Conservation (phyloP, 2,888 invertebrate genomes). For the Kryphioiulus occultus region DNA sequence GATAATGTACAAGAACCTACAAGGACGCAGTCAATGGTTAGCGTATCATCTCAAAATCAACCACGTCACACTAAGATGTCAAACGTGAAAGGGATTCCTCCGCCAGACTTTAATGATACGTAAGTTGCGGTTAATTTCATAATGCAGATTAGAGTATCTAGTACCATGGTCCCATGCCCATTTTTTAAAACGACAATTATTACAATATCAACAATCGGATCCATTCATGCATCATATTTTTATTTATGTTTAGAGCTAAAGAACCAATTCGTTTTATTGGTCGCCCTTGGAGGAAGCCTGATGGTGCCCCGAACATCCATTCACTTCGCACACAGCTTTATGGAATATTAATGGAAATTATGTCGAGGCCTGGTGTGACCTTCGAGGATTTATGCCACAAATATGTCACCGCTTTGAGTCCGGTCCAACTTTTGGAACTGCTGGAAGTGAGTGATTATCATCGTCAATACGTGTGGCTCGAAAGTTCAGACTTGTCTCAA, state of each 20-base stretch:
- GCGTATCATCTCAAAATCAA: not conserved
- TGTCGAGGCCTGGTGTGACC: slow-evolving; percentile 70
- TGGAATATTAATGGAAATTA: slow-evolving; percentile 71
- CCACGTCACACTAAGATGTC: not conserved
- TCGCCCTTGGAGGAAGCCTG: slow-evolving; percentile 77
- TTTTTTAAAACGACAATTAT: too few species aligned
- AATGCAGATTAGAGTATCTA: too few species aligned
- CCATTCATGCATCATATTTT: not conserved
- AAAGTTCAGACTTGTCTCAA: not conserved
- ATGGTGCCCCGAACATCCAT: slow-evolving; percentile 74
- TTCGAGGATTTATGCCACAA: slow-evolving; percentile 68
- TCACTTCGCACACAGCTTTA: slow-evolving; percentile 75
- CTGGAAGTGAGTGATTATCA: slow-evolving; percentile 67
- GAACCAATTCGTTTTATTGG: slow-evolving; percentile 58
- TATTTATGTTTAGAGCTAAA: not conserved
- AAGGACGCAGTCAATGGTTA: not conserved
- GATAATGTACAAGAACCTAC: not conserved
- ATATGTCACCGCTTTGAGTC: slow-evolving; percentile 72
- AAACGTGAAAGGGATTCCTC: not conserved
- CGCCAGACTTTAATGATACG: not conserved
- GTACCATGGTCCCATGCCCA: too few species aligned
- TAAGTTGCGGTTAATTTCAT: not conserved
- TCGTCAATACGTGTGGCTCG: not conserved
- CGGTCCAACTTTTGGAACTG: slow-evolving; percentile 71
- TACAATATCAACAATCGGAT: too few species aligned